A percentile compares a stretch with the other conserved stretches of the same genome.
Conservation (phyloP, 2,888 invertebrate species). For the Geophilus truncorum region DNA sequence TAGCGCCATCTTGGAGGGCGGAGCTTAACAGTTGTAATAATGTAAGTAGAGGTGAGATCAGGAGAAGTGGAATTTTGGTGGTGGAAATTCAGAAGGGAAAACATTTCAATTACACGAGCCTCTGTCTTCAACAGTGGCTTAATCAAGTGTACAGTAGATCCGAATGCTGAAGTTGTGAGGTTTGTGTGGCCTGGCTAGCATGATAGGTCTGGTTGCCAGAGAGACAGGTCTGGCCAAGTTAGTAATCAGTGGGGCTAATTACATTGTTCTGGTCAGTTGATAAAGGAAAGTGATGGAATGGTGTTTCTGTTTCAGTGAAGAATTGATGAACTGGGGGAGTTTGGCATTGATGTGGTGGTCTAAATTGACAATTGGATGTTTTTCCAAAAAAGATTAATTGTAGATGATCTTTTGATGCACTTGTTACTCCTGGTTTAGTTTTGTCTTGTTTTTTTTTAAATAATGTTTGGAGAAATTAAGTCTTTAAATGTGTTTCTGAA, state of each 20-base stretch:
- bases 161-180: not conserved
- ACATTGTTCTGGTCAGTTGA: conserved; percentile 15
- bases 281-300: not conserved
- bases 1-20: too few relatives aligned
- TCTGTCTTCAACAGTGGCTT: not conserved
- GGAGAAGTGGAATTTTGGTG: too few relatives aligned
- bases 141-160: not conserved
- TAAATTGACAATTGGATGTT: too few relatives aligned
- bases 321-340: not conserved
- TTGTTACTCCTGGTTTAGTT: too few relatives aligned
- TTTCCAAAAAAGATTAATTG: too few relatives aligned
- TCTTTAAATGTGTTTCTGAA: too few relatives aligned
- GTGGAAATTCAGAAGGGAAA: too few relatives aligned
- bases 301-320: not conserved
- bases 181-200: not conserved
- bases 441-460: too few relatives aligned
- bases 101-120: not conserved
- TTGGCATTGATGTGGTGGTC: not conserved
- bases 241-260: conserved; percentile 5
- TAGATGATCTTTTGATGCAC: too few relatives aligned
- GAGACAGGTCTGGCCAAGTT: not conserved
- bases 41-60: too few relatives aligned
- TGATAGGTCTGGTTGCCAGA: not conserved
- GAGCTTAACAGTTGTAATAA: too few relatives aligned
- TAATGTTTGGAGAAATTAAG: too few relatives aligned